Percentiles rank a stretch among this genome's conserved stretches.
Conservation (phyloP, 2,113 vertebrate species). For the Columba janthina region DNA sequence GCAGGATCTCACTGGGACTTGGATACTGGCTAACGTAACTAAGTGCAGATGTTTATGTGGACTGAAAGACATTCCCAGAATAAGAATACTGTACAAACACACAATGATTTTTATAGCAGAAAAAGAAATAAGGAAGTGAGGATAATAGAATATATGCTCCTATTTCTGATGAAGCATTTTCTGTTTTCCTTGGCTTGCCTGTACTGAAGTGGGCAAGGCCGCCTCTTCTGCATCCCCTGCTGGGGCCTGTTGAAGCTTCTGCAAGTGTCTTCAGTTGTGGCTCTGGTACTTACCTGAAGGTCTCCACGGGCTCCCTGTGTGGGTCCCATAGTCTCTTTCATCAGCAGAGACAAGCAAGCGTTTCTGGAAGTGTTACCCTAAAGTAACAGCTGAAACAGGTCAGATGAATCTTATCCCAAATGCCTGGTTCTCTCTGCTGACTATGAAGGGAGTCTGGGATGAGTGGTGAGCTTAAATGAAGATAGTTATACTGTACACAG, state of each 20-base stretch:
- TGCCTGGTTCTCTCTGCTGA: background rate
- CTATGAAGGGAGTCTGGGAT: background rate
- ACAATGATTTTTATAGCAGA: background rate
- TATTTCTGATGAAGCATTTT: background rate
- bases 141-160: background rate
- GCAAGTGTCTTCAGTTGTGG: background rate
- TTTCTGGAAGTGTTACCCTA: background rate
- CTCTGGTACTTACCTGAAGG: background rate
- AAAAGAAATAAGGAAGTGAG: background rate
- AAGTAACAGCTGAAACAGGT: background rate
- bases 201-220: background rate
- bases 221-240: background rate
- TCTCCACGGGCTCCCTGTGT: background rate
- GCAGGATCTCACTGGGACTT: slow-evolving; percentile 25
- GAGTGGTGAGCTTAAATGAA: background rate
- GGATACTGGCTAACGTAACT: slow-evolving; percentile 4
- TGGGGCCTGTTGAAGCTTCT: background rate
- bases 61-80: slow-evolving; percentile 37
- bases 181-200: background rate
- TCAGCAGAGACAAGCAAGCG: background rate
- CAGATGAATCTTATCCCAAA: background rate
- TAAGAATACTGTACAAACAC: slow-evolving; percentile 31
- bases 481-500: background rate
- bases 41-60: slow-evolving; percentile 59
- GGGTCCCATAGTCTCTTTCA: background rate